phyloP scores from a whole-genome alignment of 2,888 invertebrate species.

The Ormyrus rosae region DNA sequence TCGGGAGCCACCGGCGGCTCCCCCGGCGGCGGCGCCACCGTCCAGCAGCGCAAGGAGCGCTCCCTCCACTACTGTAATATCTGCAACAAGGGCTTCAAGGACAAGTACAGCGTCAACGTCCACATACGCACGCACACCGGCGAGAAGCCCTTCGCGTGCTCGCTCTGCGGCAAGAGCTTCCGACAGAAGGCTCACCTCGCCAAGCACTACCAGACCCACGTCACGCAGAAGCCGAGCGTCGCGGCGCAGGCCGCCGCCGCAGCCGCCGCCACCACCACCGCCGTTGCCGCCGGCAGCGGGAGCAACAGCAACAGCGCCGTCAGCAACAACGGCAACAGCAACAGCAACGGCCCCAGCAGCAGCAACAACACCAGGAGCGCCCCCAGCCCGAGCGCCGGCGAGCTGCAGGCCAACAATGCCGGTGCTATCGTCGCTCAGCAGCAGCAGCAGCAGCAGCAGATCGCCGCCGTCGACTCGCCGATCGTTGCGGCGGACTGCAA shows the following conservation, averaged over 20 bases:
- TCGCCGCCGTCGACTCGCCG: constrained; percentile 59
- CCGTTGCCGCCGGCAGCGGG: constrained; percentile 22
- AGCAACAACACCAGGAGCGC: neutral
- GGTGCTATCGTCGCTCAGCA: constrained; percentile 13
- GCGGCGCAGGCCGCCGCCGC: constrained; percentile 45
- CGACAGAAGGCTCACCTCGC: constrained; percentile 94
- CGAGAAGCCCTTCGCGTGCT: constrained; percentile 97
- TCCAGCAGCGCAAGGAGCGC: constrained; percentile 88
- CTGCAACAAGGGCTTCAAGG: constrained; percentile 95
- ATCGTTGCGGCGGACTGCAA: constrained; percentile 60
- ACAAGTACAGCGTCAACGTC: constrained; percentile 98
- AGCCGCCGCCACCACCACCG: constrained; percentile 37
- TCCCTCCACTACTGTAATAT: constrained; percentile 94
- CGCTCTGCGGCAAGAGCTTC: constrained; percentile 94
- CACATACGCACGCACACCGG: constrained; percentile 98
- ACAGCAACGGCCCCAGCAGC: neutral
- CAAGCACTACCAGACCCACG: constrained; percentile 95
- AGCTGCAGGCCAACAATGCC: constrained; percentile 23
- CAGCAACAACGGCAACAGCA: neutral
- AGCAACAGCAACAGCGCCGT: neutral
- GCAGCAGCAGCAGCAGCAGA: constrained; percentile 57
- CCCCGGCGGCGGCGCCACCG: constrained; percentile 64
- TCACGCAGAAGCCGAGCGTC: constrained; percentile 83
- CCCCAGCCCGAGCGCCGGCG: neutral
- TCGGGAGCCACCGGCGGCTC: constrained; percentile 66